Evolutionary conservation across 2,797 vertebrate species (phyloP).

Genomic region (Syndactyla subalaris): DNA sequence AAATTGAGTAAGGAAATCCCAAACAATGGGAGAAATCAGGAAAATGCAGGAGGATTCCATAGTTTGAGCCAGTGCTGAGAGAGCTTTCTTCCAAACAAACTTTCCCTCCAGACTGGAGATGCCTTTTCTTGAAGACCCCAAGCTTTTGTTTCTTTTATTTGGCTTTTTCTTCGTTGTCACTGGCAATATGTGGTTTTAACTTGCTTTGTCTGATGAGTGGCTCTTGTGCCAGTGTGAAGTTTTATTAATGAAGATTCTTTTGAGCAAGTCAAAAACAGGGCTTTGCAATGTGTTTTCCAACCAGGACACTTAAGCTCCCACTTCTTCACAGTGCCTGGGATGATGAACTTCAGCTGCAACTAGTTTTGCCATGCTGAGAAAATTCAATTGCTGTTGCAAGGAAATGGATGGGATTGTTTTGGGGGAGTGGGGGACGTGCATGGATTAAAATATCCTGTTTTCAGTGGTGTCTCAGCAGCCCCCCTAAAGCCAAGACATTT

Average conservation of each 20-base stretch:
- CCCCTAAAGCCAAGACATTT: constrained; percentile 6
- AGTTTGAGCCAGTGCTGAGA: not conserved
- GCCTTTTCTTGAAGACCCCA: not conserved
- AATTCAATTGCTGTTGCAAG: not conserved
- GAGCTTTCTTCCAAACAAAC: not conserved
- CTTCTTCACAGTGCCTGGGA: not conserved
- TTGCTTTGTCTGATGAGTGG: not conserved
- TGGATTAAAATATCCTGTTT: not conserved
- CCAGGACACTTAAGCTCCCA: rapidly evolving
- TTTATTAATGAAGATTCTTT: no score
- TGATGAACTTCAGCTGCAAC: not conserved
- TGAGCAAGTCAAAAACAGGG: rapidly evolving
- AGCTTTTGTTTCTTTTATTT: not conserved
- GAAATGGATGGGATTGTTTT: not conserved
- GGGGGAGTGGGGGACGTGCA: rapidly evolving
- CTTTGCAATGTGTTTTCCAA: not conserved
- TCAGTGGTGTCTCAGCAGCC: not conserved
- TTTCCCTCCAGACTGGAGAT: not conserved
- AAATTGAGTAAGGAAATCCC: not conserved
- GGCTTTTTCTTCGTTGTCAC: not conserved
- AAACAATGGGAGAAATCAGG: not conserved
- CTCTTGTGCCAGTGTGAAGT: not conserved
- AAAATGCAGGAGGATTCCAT: not conserved
- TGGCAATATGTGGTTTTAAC: rapidly evolving
- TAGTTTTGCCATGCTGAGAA: not conserved